Percentiles rank a stretch among this genome's conserved stretches.
Conservation (phyloP, 2,113 vertebrate species). For the Lagopus muta region DNA sequence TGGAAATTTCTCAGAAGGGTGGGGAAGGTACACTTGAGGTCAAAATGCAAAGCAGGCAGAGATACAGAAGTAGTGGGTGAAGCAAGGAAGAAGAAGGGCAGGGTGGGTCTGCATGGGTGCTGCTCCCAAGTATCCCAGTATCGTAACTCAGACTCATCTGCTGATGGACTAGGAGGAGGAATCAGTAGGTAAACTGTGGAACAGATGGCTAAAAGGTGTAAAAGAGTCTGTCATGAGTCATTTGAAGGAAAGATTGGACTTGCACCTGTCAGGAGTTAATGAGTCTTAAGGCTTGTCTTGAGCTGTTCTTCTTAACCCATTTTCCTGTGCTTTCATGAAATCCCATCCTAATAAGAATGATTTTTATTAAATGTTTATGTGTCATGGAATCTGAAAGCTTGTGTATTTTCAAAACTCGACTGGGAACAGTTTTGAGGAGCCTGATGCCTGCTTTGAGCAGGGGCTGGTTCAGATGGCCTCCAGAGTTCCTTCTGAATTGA, state of each 20-base stretch:
- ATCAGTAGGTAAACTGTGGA: neutral
- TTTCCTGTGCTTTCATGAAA: neutral
- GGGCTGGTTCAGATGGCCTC: neutral
- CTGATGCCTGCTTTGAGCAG: neutral
- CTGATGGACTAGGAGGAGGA: neutral
- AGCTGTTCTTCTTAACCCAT: neutral
- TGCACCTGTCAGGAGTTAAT: neutral
- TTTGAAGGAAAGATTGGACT: neutral
- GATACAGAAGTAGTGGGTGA: neutral
- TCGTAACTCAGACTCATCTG: neutral
- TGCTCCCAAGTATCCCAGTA: neutral
- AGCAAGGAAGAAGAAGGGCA: neutral
- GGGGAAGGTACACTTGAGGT: neutral
- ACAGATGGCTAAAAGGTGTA: neutral
- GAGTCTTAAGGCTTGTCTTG: neutral
- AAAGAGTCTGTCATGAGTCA: neutral
- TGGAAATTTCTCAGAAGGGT: neutral
- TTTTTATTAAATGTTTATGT: neutral
- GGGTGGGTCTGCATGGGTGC: neutral
- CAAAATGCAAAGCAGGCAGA: accelerated
- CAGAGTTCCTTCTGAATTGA: neutral
- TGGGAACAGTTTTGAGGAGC: neutral
- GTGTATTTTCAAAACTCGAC: neutral
- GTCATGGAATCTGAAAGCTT: neutral
- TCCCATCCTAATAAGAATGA: neutral